Evolutionary conservation across 1,140 invertebrate species (phyloP).

Genomic region (Geopemphigus sp.): DNA sequence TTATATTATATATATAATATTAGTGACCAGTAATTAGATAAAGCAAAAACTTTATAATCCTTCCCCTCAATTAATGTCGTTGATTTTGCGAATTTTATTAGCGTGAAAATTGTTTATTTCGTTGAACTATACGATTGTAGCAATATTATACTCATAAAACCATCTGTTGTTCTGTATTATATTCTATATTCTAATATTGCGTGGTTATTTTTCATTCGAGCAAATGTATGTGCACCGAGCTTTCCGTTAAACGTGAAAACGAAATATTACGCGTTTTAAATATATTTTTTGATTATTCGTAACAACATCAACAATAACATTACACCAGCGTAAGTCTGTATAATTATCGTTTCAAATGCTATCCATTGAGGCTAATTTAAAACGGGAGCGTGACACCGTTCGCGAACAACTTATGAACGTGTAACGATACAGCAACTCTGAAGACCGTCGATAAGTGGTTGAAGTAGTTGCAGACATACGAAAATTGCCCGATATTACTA

Average conservation of each 20-base stretch:
- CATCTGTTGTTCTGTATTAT: no score
- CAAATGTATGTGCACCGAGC: not conserved
- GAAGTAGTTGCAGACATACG: not conserved
- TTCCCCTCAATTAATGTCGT: no score
- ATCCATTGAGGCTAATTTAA: not conserved
- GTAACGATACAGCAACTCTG: not conserved
- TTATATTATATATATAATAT: no score
- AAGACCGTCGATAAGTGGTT: not conserved
- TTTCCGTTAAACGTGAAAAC: no score
- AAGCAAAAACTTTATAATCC: no score
- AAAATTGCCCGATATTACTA: not conserved
- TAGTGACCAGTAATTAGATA: no score
- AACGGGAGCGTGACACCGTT: not conserved
- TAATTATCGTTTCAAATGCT: not conserved
- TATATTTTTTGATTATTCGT: not conserved
- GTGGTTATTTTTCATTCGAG: not conserved
- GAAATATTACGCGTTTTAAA: not conserved
- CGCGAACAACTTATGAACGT: not conserved
- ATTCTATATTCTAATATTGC: no score
- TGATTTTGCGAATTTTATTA: no score
- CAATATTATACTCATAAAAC: no score
- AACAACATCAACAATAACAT: not conserved
- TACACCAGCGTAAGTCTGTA: not conserved
- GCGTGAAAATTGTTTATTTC: no score
- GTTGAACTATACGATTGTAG: no score